Evolutionary conservation across 2,888 invertebrate species (phyloP).

Genomic region (Andrena haemorrhoa): DNA sequence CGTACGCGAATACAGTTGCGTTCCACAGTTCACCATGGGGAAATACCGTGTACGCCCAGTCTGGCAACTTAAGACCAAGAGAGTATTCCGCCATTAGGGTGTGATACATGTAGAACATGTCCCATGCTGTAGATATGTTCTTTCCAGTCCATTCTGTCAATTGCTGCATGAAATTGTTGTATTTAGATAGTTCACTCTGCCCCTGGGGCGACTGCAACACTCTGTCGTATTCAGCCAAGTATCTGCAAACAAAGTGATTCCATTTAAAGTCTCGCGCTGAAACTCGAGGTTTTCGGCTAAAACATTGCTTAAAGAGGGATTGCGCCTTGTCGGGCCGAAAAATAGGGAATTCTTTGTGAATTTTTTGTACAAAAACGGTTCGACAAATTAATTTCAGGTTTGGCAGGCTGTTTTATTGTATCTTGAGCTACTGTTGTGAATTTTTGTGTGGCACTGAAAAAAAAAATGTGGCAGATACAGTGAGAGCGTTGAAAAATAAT

Average conservation of each 20-base stretch:
- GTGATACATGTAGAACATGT: conserved; percentile 71
- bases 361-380: too few relatives aligned
- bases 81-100: conserved; percentile 84
- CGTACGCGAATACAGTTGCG: conserved; percentile 85
- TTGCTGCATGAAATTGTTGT: conserved; percentile 62
- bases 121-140: conserved; percentile 47
- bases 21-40: conserved; percentile 85
- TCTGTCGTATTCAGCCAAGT: conserved; percentile 65
- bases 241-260: conserved; percentile 62
- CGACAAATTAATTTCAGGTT: too few relatives aligned
- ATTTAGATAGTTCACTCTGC: conserved; percentile 49
- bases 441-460: too few relatives aligned
- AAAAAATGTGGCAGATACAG: too few relatives aligned
- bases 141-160: conserved; percentile 66
- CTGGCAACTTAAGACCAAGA: conserved; percentile 86
- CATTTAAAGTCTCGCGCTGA: background rate
- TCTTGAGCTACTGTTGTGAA: too few relatives aligned
- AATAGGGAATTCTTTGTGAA: too few relatives aligned
- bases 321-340: too few relatives aligned
- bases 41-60: conserved; percentile 86
- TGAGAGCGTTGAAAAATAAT: too few relatives aligned
- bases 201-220: conserved; percentile 61
- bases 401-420: too few relatives aligned
- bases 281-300: too few relatives aligned
- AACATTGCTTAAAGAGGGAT: too few relatives aligned